Conservation (phyloP, 2,797 vertebrate species). For the Danio choprae region DNA sequence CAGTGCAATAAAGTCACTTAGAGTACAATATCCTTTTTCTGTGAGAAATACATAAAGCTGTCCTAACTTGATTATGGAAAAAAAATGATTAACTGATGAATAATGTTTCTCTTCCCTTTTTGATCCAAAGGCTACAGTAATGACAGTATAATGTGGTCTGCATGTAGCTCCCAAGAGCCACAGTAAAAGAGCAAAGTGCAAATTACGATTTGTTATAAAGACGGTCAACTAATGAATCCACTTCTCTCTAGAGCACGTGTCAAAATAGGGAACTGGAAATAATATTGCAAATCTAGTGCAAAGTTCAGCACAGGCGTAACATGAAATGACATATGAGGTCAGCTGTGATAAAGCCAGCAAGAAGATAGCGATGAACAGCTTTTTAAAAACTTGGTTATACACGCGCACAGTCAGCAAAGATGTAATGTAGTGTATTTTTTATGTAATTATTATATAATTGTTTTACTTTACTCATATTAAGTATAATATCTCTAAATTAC, state of each 20-base stretch:
- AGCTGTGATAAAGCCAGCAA: background rate
- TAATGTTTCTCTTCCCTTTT: slow-evolving; percentile 4
- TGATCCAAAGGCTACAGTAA: slow-evolving; percentile 13
- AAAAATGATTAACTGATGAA: background rate
- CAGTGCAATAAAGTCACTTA: slow-evolving; percentile 20
- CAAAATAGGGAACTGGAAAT: slow-evolving; percentile 33
- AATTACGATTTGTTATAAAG: background rate
- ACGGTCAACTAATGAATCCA: background rate
- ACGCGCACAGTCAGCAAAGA: background rate
- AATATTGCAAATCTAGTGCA: slow-evolving; percentile 15
- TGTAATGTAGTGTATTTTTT: background rate
- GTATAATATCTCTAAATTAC: too few species aligned
- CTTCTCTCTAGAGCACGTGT: background rate
- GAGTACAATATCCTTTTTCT: background rate
- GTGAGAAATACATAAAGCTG: background rate
- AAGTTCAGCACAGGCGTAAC: slow-evolving; percentile 23
- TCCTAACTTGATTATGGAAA: background rate
- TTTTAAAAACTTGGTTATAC: background rate
- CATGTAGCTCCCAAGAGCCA: slow-evolving; percentile 6
- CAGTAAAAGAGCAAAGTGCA: slow-evolving; percentile 39
- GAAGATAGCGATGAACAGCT: background rate
- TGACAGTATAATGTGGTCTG: slow-evolving; percentile 20
- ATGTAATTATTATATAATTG: too few species aligned
- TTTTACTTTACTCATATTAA: too few species aligned
- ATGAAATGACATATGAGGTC: slow-evolving; percentile 6